Evolutionary conservation across 2,113 vertebrate genomes (phyloP).

Genomic region (Oenanthe oenanthe): DNA sequence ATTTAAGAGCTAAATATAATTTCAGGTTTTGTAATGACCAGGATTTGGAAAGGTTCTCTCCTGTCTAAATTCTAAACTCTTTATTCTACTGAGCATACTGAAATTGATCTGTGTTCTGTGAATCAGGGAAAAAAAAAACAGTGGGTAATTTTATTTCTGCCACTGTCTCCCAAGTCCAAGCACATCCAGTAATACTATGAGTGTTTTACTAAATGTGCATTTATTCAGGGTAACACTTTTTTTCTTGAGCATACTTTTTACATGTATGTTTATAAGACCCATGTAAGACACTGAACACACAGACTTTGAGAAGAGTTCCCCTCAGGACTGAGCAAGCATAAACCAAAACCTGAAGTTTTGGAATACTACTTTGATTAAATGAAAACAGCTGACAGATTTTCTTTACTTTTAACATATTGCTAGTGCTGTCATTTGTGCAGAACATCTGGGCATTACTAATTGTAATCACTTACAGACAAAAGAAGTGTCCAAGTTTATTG

Average conservation of each 20-base stretch:
- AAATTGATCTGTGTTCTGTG: neutral
- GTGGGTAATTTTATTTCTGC: neutral
- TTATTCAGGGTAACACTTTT: neutral
- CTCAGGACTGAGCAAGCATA: neutral
- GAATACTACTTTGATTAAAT: neutral
- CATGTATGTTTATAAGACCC: neutral
- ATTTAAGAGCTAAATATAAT: neutral
- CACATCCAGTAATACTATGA: neutral
- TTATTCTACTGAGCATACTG: neutral
- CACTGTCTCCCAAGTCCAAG: neutral
- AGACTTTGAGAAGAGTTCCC: neutral
- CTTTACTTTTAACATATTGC: neutral
- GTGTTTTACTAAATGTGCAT: neutral
- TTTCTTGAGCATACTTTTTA: neutral
- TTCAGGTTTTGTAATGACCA: neutral
- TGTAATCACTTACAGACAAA: neutral
- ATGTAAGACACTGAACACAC: neutral
- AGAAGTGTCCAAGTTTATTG: neutral
- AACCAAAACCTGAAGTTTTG: neutral
- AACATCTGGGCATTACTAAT: neutral
- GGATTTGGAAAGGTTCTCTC: neutral
- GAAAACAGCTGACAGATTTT: neutral
- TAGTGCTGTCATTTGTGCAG: neutral
- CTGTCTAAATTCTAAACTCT: neutral
- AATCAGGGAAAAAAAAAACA: neutral